Conservation (phyloP, 2,888 invertebrate genomes). For the Cerastis leucographa region DNA sequence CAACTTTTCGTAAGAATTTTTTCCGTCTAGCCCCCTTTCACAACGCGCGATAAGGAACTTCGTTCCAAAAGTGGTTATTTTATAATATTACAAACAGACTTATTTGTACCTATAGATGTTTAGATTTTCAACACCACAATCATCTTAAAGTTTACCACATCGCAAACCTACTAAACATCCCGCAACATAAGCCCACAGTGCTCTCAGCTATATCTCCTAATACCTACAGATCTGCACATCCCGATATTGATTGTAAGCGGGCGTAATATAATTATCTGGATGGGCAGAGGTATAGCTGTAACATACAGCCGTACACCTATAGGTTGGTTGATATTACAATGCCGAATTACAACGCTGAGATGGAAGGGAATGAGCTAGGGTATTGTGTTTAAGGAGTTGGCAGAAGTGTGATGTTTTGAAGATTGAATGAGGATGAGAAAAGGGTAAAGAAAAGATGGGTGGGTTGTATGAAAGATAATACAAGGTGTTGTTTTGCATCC, state of each 20-base stretch:
- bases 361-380: neutral
- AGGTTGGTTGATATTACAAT: neutral
- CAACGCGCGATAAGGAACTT: too few relatives aligned
- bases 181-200: neutral
- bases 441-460: neutral
- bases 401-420: too few relatives aligned
- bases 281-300: slow-evolving; percentile 27
- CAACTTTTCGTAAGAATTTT: too few relatives aligned
- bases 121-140: neutral
- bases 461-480: neutral
- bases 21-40: too few relatives aligned
- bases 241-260: slow-evolving; percentile 58
- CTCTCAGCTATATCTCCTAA: neutral
- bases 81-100: too few relatives aligned
- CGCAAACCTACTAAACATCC: neutral
- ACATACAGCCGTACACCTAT: neutral
- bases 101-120: too few relatives aligned
- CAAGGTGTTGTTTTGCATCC: too few relatives aligned
- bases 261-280: slow-evolving; percentile 58
- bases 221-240: slow-evolving; percentile 24
- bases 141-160: too few relatives aligned
- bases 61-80: too few relatives aligned
- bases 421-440: neutral
- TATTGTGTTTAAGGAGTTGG: neutral
- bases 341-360: slow-evolving; percentile 38